Evolutionary conservation across 2,888 invertebrate species (phyloP).

Genomic region (Monochamus alternatus): DNA sequence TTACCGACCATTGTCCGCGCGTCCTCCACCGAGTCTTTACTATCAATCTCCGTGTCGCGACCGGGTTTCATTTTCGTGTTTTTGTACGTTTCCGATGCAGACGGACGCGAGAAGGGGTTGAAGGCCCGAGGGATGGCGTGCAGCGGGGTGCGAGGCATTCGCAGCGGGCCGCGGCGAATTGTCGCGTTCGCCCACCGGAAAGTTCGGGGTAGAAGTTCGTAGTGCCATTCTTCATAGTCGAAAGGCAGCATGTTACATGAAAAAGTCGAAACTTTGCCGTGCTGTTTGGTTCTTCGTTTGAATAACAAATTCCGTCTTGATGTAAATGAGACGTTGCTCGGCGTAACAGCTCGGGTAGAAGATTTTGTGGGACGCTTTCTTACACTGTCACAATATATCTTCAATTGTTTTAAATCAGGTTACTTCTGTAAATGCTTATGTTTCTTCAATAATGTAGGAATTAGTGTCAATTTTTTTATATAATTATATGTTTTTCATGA

Average conservation of each 20-base stretch:
- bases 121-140: conserved; percentile 17
- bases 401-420: too few species aligned
- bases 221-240: conserved; percentile 27
- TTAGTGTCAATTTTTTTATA: too few species aligned
- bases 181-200: conserved; percentile 24
- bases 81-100: conserved; percentile 23
- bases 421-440: too few species aligned
- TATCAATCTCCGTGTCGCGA: conserved; percentile 16
- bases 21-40: background rate
- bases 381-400: background rate
- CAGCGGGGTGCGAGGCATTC: conserved; percentile 8
- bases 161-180: conserved; percentile 25
- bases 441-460: too few species aligned
- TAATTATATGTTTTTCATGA: too few species aligned
- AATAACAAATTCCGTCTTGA: conserved; percentile 45
- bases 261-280: conserved; percentile 40
- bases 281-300: conserved; percentile 45
- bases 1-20: background rate
- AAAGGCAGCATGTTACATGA: conserved; percentile 34
- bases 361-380: conserved; percentile 1
- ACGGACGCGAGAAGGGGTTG: conserved; percentile 24
- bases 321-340: conserved; percentile 1
- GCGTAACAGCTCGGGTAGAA: conserved; percentile 18
- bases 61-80: conserved; percentile 11
- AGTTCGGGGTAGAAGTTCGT: conserved; percentile 25